These are phyloP conservation scores for Cassiopea xamachana DNA, from an alignment of 30 jellyfish, hydroid and myxozoan genomes.

Conservation along the genomic window DNA sequence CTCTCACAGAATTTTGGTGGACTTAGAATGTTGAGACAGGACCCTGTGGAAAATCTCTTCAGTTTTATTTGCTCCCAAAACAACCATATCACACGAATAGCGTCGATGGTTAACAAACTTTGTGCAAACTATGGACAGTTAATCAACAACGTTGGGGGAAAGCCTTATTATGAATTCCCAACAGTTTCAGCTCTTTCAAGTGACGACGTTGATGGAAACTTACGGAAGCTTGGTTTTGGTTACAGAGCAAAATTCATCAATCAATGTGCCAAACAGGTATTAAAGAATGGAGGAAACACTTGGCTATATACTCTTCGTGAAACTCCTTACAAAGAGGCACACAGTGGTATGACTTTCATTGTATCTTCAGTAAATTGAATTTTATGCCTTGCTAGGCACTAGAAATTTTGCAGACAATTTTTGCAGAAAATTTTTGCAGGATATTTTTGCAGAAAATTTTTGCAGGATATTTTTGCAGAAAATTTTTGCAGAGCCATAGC, in stretches of 20 bases:
- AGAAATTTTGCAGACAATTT: too few species aligned
- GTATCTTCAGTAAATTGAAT: neutral
- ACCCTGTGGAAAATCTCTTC: constrained; percentile 93
- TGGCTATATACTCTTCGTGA: constrained; percentile 75
- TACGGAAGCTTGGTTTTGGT: constrained; percentile 93
- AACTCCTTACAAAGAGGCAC: constrained; percentile 85
- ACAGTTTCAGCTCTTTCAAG: constrained; percentile 62
- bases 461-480: too few species aligned
- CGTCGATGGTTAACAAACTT: constrained; percentile 84
- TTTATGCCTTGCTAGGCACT: too few species aligned
- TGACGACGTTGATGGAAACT: constrained; percentile 68
- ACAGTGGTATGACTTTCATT: constrained; percentile 49
- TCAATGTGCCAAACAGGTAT: constrained; percentile 76
- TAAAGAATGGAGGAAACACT: constrained; percentile 20
- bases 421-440: too few species aligned
- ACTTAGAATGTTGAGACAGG: constrained; percentile 85
- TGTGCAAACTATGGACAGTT: constrained; percentile 66
- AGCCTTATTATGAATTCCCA: constrained; percentile 75
- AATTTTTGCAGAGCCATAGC: too few species aligned
- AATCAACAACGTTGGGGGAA: constrained; percentile 47
- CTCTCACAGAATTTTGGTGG: constrained; percentile 76
- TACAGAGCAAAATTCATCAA: constrained; percentile 93
- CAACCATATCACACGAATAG: constrained; percentile 81
- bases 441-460: too few species aligned
- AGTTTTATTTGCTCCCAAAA: constrained; percentile 94